These are phyloP conservation scores for Thunnus albacares DNA, from an alignment of 2,797 vertebrate genomes.

Conservation along the genomic window DNA sequence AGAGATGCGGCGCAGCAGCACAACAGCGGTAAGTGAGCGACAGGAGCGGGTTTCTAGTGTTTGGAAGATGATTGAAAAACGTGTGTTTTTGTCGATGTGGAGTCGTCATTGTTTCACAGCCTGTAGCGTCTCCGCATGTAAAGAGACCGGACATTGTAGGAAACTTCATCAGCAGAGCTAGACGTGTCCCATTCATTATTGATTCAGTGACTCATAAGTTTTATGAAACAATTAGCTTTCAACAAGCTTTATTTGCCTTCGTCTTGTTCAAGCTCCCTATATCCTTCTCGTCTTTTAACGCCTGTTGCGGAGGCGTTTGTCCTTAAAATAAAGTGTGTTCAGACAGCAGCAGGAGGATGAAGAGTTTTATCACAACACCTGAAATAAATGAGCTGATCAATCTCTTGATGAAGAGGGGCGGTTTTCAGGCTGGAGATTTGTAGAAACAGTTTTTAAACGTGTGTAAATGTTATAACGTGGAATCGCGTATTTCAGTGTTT, in stretches of 20 bases:
- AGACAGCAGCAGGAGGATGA: neutral
- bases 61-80: neutral
- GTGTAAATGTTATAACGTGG: constrained; percentile 48
- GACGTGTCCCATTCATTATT: constrained; percentile 34
- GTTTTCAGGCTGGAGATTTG: too few species aligned
- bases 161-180: neutral
- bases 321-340: constrained; percentile 13
- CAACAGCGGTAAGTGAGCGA: constrained; percentile 73
- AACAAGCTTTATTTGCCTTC: neutral
- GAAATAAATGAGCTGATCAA: constrained; percentile 46
- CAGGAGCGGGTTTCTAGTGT: neutral
- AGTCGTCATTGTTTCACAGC: constrained; percentile 51
- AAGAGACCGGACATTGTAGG: neutral
- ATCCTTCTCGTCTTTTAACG: constrained; percentile 27
- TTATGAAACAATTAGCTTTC: neutral
- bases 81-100: neutral
- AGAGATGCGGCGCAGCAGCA: constrained; percentile 78
- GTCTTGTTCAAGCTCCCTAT: constrained; percentile 59
- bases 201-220: neutral
- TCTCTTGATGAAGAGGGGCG: neutral
- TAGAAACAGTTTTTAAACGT: neutral
- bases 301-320: constrained; percentile 26
- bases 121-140: constrained; percentile 23
- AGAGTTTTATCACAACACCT: constrained; percentile 46
- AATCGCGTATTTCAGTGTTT: constrained; percentile 39